Base-by-base conservation (phyloP, 2,888 invertebrate species). In the Rambutsinella grinnellia region DNA sequence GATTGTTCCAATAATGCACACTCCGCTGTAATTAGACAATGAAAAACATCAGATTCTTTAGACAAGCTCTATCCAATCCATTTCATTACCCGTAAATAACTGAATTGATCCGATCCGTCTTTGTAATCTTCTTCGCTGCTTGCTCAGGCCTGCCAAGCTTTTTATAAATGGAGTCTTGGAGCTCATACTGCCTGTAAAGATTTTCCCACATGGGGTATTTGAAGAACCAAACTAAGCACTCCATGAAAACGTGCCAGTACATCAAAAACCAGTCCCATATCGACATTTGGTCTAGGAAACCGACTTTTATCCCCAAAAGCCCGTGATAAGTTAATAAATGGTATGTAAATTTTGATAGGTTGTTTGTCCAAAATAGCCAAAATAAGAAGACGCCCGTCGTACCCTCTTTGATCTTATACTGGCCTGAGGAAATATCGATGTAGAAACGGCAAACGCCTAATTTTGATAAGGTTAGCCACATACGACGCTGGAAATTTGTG, bases 141-240 rank as follows among this genome's bases (percentile, higher is more conserved):
- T 74, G 27, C 1, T 1, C 8, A 26, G 78, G 78, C 15, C 46
- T 23, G 1, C 78, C 74, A 24, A 78, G 51, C 47, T 72, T 68
- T 0, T 6, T 21, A 27, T 69, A 78, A 26, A 78, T 74, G 36
- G 68, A 68, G n/a, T 78, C 78, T 24, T 78, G 78, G 21, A 78
- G 74, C 21, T 69, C 69, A 72, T 74, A 78, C 58, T 78, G 78
- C 15, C 78, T 17, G 46, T 78, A 72, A 3, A 78, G 74, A 27
- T 63, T 69, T 62, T 78, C 78, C 24, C 74, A 78, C 51, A 78
- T 15, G 1, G 78, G 78, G 47, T 78, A 78, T 47, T 78, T 78
- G 0, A 74, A 68, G 54, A 46, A 78, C 78, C 78, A 78, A 69
- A 78, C 28, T 13, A 74, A 23, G 23, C 74, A 74, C 49, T 78